Evolutionary conservation across 2,888 invertebrate genomes (phyloP).

Genomic region (Opisthograptis luteolata): DNA sequence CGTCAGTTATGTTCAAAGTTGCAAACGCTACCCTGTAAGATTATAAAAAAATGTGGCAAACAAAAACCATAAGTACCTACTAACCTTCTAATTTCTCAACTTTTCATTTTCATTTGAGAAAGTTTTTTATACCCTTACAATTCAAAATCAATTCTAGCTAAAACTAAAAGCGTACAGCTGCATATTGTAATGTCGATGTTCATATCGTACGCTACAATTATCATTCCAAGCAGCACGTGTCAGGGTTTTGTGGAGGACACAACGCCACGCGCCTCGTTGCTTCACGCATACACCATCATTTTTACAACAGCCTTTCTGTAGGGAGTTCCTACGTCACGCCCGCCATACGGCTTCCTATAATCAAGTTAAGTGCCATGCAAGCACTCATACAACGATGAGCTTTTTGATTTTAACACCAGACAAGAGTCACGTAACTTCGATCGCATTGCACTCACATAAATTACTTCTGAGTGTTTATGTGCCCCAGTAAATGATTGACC

Average conservation of each 20-base stretch:
- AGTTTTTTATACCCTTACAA: no score
- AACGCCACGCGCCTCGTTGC: slow-evolving; percentile 51
- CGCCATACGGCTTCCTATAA: slow-evolving; percentile 71
- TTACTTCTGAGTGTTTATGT: slow-evolving; percentile 30
- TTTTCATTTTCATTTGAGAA: no score
- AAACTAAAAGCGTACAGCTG: slow-evolving; percentile 25
- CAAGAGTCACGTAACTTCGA: slow-evolving; percentile 51
- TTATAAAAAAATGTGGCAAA: no score
- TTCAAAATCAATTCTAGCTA: no score
- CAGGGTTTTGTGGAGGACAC: slow-evolving; percentile 57
- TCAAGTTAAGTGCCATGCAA: slow-evolving; percentile 84
- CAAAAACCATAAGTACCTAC: no score
- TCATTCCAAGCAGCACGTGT: slow-evolving; percentile 55
- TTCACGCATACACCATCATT: slow-evolving; percentile 49
- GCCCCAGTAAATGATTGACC: slow-evolving; percentile 57
- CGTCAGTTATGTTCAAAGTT: no score
- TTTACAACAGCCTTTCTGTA: slow-evolving; percentile 37
- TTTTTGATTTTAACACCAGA: slow-evolving; percentile 73
- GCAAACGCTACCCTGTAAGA: no score
- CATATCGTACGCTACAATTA: slow-evolving; percentile 65
- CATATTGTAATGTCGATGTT: slow-evolving; percentile 40
- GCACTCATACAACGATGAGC: slow-evolving; percentile 58
- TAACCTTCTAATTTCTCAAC: no score
- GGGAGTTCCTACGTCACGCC: slow-evolving; percentile 36
- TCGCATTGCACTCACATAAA: slow-evolving; percentile 59